phyloP scores from a whole-genome alignment of 2,797 vertebrate species.

The Ibycter americanus region DNA sequence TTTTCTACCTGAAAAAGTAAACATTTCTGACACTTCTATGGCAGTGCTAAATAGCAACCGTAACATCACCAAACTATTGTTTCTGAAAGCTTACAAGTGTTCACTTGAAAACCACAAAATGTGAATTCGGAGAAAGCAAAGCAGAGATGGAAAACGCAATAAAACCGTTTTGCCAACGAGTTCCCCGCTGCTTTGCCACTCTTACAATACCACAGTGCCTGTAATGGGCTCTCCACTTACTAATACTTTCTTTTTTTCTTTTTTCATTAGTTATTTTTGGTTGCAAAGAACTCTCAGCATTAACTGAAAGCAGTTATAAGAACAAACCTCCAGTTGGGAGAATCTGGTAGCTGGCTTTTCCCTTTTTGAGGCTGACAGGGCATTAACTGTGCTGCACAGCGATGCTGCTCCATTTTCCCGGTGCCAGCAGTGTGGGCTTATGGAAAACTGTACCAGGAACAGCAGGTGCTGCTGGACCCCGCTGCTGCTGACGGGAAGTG shows the following conservation, averaged over 20 bases:
- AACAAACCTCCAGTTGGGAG: not conserved
- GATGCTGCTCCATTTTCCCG: not conserved
- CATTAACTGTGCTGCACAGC: not conserved
- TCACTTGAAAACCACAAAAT: not conserved
- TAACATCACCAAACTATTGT: not conserved
- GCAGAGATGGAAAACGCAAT: not conserved
- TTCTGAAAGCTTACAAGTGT: not conserved
- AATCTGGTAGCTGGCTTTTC: not conserved
- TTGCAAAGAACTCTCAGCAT: not conserved
- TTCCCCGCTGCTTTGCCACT: rapidly evolving
- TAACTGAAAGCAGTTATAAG: not conserved
- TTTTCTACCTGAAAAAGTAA: not conserved
- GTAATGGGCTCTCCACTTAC: rapidly evolving
- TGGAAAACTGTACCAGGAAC: rapidly evolving
- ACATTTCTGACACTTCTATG: not conserved
- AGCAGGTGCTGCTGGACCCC: rapidly evolving
- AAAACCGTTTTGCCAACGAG: rapidly evolving
- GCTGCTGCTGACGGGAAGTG: not conserved
- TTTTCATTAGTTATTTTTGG: not conserved
- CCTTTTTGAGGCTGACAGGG: not conserved
- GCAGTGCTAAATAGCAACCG: not conserved
- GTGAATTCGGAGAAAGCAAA: not conserved
- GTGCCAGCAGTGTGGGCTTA: rapidly evolving
- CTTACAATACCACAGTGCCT: not conserved
- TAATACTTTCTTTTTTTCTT: not conserved